phyloP scores from a whole-genome alignment of 2,888 invertebrate species.

The Caenorhabditis zanzibari region DNA sequence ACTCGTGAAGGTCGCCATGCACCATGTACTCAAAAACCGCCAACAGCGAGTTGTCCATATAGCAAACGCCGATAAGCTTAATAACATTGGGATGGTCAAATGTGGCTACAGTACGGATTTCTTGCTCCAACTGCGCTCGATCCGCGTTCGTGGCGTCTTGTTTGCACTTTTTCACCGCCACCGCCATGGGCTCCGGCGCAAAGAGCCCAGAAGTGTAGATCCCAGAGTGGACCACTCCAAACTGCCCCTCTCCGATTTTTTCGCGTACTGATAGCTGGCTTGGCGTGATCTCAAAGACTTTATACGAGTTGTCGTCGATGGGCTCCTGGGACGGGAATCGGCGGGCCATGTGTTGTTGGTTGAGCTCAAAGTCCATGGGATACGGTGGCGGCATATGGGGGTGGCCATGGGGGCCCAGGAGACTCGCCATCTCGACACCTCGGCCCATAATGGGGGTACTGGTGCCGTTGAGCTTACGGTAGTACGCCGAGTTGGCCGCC shows the following conservation, averaged over 20 bases:
- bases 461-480: slow-evolving; percentile 90
- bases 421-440: slow-evolving; percentile 78
- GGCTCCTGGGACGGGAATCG: slow-evolving; percentile 47
- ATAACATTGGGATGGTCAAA: slow-evolving; percentile 96
- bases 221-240: slow-evolving; percentile 86
- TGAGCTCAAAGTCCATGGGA: slow-evolving; percentile 35
- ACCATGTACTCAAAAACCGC: slow-evolving; percentile 75
- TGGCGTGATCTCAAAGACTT: slow-evolving; percentile 77
- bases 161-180: slow-evolving; percentile 71
- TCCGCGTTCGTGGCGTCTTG: slow-evolving; percentile 69
- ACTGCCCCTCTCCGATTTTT: slow-evolving; percentile 96
- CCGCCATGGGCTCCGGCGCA: slow-evolving; percentile 69
- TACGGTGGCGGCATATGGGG: slow-evolving; percentile 89
- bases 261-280: slow-evolving; percentile 87
- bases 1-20: slow-evolving; percentile 96
- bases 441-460: slow-evolving; percentile 76
- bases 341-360: slow-evolving; percentile 84
- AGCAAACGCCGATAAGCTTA: slow-evolving; percentile 88
- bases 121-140: slow-evolving; percentile 70
- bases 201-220: slow-evolving; percentile 61
- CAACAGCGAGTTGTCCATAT: slow-evolving; percentile 61
- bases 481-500: slow-evolving; percentile 81
- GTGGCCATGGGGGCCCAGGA: slow-evolving; percentile 84
- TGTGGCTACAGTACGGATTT: slow-evolving; percentile 88
- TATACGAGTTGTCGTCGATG: slow-evolving; percentile 85